Percentiles rank a stretch among this genome's conserved stretches.
Conservation (phyloP, 64 coral and sea anemone species). For the Astreopora myriophthalma region DNA sequence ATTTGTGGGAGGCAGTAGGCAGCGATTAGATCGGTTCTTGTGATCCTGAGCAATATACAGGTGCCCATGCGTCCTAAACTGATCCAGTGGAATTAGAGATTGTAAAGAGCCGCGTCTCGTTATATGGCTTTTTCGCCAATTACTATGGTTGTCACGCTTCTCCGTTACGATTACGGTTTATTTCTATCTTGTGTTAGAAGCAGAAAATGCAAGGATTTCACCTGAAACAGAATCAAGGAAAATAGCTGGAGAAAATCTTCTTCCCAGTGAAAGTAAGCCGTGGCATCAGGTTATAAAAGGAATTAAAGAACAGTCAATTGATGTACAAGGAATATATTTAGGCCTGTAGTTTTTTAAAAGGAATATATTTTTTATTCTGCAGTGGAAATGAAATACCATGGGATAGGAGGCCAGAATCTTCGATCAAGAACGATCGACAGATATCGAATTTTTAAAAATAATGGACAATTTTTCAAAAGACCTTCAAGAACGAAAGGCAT, state of each 20-base stretch:
- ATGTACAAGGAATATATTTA: no score
- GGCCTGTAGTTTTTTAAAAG: neutral
- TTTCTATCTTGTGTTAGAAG: neutral
- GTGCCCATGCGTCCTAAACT: no score
- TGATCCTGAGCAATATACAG: no score
- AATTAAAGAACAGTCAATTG: neutral
- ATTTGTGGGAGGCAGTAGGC: no score
- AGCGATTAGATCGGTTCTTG: no score
- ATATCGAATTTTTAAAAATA: slow-evolving; percentile 9
- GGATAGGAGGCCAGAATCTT: slow-evolving; percentile 7
- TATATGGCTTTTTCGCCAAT: neutral
- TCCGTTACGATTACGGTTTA: neutral
- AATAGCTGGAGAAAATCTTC: slow-evolving; percentile 41
- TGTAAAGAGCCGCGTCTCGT: no score
- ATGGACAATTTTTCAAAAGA: slow-evolving; percentile 13
- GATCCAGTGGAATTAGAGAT: no score
- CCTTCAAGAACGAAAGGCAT: neutral
- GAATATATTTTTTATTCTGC: neutral
- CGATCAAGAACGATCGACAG: slow-evolving; percentile 6
- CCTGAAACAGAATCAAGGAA: slow-evolving; percentile 25
- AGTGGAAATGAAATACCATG: neutral
- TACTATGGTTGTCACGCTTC: neutral
- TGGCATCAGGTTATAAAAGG: neutral
- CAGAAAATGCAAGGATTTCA: neutral
- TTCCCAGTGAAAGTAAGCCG: slow-evolving; percentile 27